Percentiles rank a stretch among this genome's conserved stretches.
These are phyloP conservation scores for Argopecten irradians DNA, from an alignment of 1,140 invertebrate genomes.

Conservation along the genomic window DNA sequence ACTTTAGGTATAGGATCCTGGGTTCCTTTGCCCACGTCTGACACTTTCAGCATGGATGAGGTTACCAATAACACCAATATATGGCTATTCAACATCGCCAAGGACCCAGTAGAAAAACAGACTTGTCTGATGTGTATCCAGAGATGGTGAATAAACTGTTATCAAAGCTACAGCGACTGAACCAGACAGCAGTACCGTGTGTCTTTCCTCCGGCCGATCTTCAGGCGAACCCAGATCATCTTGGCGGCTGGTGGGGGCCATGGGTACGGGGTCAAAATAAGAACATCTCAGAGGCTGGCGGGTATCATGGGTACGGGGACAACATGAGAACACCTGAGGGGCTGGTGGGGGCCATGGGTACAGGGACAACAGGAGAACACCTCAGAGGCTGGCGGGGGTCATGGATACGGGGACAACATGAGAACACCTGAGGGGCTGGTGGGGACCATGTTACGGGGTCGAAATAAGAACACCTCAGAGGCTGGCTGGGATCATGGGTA, in stretches of 20 bases:
- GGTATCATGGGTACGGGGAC: too few relatives aligned
- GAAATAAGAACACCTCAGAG: too few relatives aligned
- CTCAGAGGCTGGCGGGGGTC: too few relatives aligned
- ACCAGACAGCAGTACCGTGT: constrained; percentile 62
- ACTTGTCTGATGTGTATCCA: constrained; percentile 52
- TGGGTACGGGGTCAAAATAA: too few relatives aligned
- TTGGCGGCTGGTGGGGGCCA: constrained; percentile 68
- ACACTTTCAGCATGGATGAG: not conserved
- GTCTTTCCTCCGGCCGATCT: constrained; percentile 60
- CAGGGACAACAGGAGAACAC: too few relatives aligned
- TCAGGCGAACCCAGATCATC: constrained; percentile 58
- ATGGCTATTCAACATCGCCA: constrained; percentile 67
- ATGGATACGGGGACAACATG: too few relatives aligned
- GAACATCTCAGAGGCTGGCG: too few relatives aligned
- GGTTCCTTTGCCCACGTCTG: constrained; percentile 39
- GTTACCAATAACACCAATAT: constrained; percentile 32
- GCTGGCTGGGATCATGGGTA: too few relatives aligned
- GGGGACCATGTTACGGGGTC: too few relatives aligned
- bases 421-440: too few relatives aligned
- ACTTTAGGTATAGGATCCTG: constrained; percentile 57
- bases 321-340: too few relatives aligned
- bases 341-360: too few relatives aligned
- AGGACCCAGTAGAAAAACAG: constrained; percentile 61
- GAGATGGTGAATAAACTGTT: constrained; percentile 60
- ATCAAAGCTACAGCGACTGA: constrained; percentile 55